Evolutionary conservation across 2,113 vertebrate genomes (phyloP).

Genomic region (Phrynocephalus versicolor): DNA sequence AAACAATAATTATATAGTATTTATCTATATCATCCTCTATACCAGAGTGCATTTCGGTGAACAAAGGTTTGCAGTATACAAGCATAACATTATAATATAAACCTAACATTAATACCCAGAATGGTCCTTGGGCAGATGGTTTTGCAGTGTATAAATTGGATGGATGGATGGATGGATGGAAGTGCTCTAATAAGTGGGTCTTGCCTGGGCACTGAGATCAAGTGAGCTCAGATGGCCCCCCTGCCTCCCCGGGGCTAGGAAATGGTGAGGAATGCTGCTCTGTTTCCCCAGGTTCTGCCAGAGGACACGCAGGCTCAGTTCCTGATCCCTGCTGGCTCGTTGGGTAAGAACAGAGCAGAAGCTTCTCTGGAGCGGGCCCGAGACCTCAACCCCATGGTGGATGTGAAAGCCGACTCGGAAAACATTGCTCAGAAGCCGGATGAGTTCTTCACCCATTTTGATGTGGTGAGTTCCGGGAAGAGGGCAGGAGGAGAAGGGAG

Average conservation of each 20-base stretch:
- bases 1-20: no score
- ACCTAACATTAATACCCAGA: no score
- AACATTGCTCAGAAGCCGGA: conserved; percentile 81
- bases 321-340: conserved; percentile 81
- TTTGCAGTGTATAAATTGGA: no score
- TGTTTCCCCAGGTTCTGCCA: conserved; percentile 86
- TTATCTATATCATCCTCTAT: no score
- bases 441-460: conserved; percentile 89
- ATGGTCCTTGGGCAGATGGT: no score
- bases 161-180: no score
- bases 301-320: conserved; percentile 89
- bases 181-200: neutral
- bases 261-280: no score
- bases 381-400: conserved; percentile 96
- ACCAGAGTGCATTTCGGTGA: no score
- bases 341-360: conserved; percentile 84
- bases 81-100: no score
- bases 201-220: neutral
- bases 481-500: neutral
- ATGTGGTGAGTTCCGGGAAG: conserved; percentile 79
- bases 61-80: no score
- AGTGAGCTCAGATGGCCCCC: neutral
- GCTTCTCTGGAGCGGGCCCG: conserved; percentile 90
- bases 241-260: accelerated
- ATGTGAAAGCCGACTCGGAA: conserved; percentile 85